These are phyloP conservation scores for Hirudinaria manillensis DNA, from an alignment of 2,888 invertebrate species.

Conservation along the genomic window DNA sequence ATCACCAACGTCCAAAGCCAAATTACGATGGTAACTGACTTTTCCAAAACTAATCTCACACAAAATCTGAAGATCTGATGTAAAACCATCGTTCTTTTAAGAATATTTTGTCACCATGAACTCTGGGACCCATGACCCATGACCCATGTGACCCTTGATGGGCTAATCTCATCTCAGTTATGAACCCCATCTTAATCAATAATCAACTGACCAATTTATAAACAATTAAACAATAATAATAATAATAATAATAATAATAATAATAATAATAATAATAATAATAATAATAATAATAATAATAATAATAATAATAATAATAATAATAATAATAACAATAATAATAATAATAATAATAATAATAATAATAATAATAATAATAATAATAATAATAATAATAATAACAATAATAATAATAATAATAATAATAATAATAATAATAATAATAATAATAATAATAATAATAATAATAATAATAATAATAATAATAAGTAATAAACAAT, in stretches of 20 bases:
- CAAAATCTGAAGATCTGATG: no score
- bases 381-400: conserved; percentile 32
- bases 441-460: conserved; percentile 23
- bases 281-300: not conserved
- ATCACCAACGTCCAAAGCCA: no score
- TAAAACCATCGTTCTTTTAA: no score
- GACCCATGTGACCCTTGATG: no score
- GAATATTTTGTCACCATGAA: no score
- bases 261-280: not conserved
- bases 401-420: conserved; percentile 32
- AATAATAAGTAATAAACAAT: not conserved
- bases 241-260: not conserved
- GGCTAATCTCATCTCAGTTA: no score
- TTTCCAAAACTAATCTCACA: no score
- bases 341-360: conserved; percentile 14
- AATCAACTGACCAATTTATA: not conserved
- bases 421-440: conserved; percentile 32
- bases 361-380: conserved; percentile 31
- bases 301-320: not conserved
- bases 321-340: not conserved
- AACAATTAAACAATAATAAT: not conserved
- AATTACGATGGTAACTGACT: no score
- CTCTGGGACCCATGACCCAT: no score
- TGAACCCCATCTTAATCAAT: not conserved
- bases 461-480: conserved; percentile 1